phyloP scores from a whole-genome alignment of 2,797 vertebrate genomes.

The Lerista edwardsae region DNA sequence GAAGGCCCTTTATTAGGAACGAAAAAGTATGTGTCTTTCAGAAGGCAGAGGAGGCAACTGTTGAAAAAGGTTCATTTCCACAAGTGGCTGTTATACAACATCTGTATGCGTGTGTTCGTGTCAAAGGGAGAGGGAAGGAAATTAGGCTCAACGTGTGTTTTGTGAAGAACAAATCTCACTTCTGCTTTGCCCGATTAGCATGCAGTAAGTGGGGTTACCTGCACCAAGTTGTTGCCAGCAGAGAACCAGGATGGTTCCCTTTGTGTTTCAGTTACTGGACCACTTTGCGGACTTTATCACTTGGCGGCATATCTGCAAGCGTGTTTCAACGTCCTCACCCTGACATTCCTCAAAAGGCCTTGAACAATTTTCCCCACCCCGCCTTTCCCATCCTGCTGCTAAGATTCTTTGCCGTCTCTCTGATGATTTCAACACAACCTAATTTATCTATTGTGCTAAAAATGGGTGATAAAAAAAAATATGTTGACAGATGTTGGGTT shows the following conservation, averaged over 20 bases:
- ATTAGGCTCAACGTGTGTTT: conserved; percentile 31
- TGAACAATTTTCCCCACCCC: too few relatives aligned
- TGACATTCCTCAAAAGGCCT: neutral
- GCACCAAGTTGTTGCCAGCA: neutral
- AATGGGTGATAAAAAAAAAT: neutral
- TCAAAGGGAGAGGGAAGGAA: neutral
- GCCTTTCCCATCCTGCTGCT: neutral
- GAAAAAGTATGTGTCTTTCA: conserved; percentile 38
- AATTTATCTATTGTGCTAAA: neutral
- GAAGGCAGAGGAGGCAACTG: conserved; percentile 16
- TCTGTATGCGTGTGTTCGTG: neutral
- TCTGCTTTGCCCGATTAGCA: conserved; percentile 28
- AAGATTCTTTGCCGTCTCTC: neutral
- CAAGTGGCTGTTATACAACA: neutral
- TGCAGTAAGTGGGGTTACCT: conserved; percentile 4
- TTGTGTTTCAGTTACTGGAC: neutral
- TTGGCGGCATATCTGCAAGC: neutral
- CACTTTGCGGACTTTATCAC: neutral
- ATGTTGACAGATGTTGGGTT: neutral
- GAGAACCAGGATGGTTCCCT: neutral
- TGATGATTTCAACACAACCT: neutral
- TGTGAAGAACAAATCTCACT: conserved; percentile 14
- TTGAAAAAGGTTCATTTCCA: neutral
- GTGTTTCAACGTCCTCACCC: neutral
- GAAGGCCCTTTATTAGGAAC: conserved; percentile 41